These are phyloP conservation scores for Ptychochromis oligacanthus DNA, from an alignment of 2,113 vertebrate genomes.

Conservation along the genomic window DNA sequence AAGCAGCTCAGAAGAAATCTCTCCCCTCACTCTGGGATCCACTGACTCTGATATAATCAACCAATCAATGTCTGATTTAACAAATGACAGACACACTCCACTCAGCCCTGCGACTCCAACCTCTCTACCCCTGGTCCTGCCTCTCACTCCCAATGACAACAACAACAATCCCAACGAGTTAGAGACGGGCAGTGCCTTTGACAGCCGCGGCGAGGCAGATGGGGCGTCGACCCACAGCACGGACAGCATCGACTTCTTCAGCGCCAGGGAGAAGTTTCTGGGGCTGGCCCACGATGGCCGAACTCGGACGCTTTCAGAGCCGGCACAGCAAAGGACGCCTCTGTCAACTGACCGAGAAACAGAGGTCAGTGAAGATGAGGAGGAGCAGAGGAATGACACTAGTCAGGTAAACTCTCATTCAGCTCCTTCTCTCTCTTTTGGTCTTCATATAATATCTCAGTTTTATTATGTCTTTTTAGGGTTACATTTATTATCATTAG, in stretches of 20 bases:
- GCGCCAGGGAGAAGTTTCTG: conserved; percentile 92
- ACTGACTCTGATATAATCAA: conserved; percentile 35
- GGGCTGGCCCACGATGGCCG: conserved; percentile 88
- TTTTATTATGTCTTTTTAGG: neutral
- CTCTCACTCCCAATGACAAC: conserved; percentile 33
- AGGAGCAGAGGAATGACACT: conserved; percentile 13
- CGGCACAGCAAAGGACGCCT: conserved; percentile 63
- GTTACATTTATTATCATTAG: neutral
- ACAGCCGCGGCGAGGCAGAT: conserved; percentile 46
- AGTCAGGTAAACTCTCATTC: conserved; percentile 23
- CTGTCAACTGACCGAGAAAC: conserved; percentile 60
- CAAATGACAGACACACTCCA: conserved; percentile 33
- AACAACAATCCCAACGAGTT: conserved; percentile 67
- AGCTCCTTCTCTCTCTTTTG: neutral
- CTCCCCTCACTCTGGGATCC: conserved; percentile 48
- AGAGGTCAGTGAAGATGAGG: conserved; percentile 72
- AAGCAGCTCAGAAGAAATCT: conserved; percentile 53
- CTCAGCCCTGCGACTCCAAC: neutral
- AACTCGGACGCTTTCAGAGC: conserved; percentile 78
- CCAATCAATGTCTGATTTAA: conserved; percentile 37
- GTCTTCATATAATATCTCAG: fast-evolving
- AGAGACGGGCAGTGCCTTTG: neutral
- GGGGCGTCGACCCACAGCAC: conserved; percentile 80
- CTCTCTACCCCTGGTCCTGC: neutral
- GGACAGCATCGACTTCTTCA: conserved; percentile 94